Evolutionary conservation across 2,113 vertebrate genomes (phyloP).

Genomic region (Cyphomyrus discorhynchus): DNA sequence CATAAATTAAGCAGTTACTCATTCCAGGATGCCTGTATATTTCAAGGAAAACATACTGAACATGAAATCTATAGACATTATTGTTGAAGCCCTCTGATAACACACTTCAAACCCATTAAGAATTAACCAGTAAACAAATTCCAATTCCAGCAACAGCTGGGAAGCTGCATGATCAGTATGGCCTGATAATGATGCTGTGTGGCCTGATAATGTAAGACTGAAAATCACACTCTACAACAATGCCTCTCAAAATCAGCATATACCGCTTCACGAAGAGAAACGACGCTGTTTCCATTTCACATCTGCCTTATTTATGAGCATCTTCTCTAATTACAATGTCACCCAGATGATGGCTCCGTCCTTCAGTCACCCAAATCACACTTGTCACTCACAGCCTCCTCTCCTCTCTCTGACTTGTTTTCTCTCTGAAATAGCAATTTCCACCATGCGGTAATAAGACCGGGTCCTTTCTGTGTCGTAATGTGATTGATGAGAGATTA

Average conservation of each 20-base stretch:
- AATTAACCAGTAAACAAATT: background rate
- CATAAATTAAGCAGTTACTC: background rate
- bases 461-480: constrained; percentile 47
- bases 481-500: constrained; percentile 72
- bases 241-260: constrained; percentile 6
- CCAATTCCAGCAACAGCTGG: background rate
- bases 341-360: constrained; percentile 38
- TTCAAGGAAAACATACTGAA: background rate
- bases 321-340: constrained; percentile 41
- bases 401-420: constrained; percentile 39
- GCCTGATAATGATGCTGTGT: background rate
- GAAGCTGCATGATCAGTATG: background rate
- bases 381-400: constrained; percentile 42
- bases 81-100: background rate
- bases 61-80: background rate
- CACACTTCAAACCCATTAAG: background rate
- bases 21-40: background rate
- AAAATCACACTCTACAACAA: background rate
- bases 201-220: background rate
- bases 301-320: constrained; percentile 39
- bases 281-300: constrained; percentile 13
- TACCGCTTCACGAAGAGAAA: background rate
- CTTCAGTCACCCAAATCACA: constrained; percentile 40
- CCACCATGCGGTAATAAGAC: constrained; percentile 58
- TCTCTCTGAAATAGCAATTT: constrained; percentile 45